Conservation (phyloP, 2,797 vertebrate genomes). For the Falco biarmicus region DNA sequence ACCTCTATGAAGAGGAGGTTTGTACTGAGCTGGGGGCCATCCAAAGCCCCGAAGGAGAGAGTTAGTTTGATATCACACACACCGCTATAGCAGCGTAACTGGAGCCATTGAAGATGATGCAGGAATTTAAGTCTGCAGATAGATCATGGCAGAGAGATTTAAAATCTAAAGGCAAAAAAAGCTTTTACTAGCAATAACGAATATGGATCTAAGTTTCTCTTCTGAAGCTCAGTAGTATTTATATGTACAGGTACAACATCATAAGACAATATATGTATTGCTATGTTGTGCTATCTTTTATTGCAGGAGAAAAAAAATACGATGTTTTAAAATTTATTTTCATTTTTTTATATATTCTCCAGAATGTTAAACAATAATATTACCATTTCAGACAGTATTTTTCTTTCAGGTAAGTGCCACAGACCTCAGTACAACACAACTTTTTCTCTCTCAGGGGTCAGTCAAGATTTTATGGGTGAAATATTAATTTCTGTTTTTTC, state of each 20-base stretch:
- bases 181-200: neutral
- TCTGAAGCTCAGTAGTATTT: neutral
- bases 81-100: neutral
- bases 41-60: neutral
- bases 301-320: neutral
- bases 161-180: neutral
- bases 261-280: neutral
- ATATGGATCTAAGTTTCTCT: neutral
- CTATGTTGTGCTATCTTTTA: neutral
- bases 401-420: neutral
- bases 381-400: neutral
- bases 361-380: neutral
- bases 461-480: neutral
- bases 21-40: neutral
- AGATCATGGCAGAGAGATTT: neutral
- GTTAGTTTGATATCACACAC: neutral
- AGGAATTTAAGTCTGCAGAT: neutral
- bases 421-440: neutral
- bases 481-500: neutral
- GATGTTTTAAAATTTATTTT: neutral
- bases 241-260: neutral
- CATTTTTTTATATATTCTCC: neutral
- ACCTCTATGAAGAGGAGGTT: neutral
- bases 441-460: neutral
- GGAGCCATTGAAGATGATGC: neutral